Evolutionary conservation across 1,140 invertebrate species (phyloP), one percentile per base, ranked within the genome.

Genomic region (Nebria ingens): DNA sequence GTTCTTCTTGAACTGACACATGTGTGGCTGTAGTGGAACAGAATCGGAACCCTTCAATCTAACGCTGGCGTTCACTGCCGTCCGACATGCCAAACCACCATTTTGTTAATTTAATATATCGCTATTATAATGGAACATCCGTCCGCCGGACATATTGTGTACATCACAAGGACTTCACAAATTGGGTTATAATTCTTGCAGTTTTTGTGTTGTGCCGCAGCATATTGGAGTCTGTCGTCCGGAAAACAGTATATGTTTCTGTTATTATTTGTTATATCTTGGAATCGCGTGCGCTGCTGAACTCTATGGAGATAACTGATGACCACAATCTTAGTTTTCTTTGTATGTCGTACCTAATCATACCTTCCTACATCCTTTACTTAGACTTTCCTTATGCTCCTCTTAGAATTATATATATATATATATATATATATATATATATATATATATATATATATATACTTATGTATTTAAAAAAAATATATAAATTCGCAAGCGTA

Each of bases 401-500:
- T n/a, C n/a, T n/a, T n/a, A n/a, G n/a, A n/a, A n/a, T n/a, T n/a
- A n/a, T n/a, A n/a, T n/a, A n/a, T n/a, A n/a, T n/a, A n/a, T n/a
- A n/a, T n/a, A n/a, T 34, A 34, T 34, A 34, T n/a, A 34, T 34
- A 34, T 34, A 34, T 34, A 34, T 34, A n/a, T 34, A 9, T 6
- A 34, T 34, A 34, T 34, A 34, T n/a, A 34, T 34, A 17, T 50
- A 50, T 17, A 50, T 50, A 52, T 19, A 52, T 21, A 20, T 52
- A 19, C 13, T 52, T 52, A 6, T 34, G n/a, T 34, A 34, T 34
- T 34, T 34, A n/a, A 63, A 59, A 61, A 63, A 61, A 61, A 62
- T 61, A 56, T 61, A 63, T 65, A 64, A 64, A 62, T 63, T 15
- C 21, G 22, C 19, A 19, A 56, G n/a, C n/a, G n/a, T n/a, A n/a